Percentiles rank a stretch among this genome's conserved stretches.
These are phyloP conservation scores for Callospermophilus lateralis DNA, from an alignment of 2,113 vertebrate genomes.

Conservation along the genomic window DNA sequence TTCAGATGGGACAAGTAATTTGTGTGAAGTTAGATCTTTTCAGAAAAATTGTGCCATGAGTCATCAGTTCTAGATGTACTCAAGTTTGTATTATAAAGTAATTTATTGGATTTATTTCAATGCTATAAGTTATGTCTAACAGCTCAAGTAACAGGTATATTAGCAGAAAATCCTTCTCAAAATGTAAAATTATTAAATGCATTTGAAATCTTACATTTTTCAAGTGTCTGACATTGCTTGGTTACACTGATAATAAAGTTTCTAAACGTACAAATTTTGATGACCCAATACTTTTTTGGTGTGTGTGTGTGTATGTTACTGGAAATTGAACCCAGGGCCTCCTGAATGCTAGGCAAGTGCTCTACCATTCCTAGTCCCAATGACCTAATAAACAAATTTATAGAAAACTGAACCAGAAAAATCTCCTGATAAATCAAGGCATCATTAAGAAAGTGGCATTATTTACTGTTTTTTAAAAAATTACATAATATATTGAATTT, in stretches of 20 bases:
- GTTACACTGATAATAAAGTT: background rate
- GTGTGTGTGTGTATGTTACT: background rate
- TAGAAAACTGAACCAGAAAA: background rate
- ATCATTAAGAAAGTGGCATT: background rate
- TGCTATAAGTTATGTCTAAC: background rate
- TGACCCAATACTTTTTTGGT: background rate
- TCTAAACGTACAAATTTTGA: background rate
- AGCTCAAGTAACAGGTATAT: background rate
- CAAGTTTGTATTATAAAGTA: background rate
- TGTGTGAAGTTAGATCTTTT: background rate
- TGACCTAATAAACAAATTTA: background rate
- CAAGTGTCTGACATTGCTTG: background rate
- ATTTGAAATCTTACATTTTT: background rate
- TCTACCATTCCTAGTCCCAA: background rate
- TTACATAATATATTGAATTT: background rate
- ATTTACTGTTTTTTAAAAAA: background rate
- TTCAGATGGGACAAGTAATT: background rate
- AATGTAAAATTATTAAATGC: background rate
- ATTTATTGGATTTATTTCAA: background rate
- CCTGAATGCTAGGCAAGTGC: background rate
- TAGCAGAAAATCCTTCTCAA: background rate
- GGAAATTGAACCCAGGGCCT: background rate
- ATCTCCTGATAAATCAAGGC: background rate
- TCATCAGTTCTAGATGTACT: background rate
- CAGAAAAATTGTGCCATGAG: background rate